Base-by-base conservation (phyloP, 2,888 invertebrate genomes). In the Thyatira batis region DNA sequence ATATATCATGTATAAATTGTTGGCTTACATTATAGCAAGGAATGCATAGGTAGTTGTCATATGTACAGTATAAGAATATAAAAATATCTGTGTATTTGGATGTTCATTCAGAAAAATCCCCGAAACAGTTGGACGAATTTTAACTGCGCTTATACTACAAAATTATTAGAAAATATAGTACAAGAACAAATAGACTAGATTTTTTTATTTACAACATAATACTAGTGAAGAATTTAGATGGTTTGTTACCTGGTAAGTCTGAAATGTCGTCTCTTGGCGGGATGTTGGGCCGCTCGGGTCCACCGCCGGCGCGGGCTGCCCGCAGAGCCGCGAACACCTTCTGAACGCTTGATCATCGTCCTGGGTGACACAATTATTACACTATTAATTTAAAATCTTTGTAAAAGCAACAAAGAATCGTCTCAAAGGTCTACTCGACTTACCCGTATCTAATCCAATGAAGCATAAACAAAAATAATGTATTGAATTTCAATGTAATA, bases 331-430 rank as follows among this genome's bases (percentile, higher is more conserved):
- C 96, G 96, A 59, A 96, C 93, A 21, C 96, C 96, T 84, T 97
- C 97, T 44, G 97, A 96, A 76, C 97, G 93, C 92, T 98, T 98
- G 71, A 96, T 96, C 96, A 98, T 96, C 75, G 96, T 94, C 82
- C 98, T 98, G 91, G 23, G 54, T 2, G 49, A 8, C 13, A 44
- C 43, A 23, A 39, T 20, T 6, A 9, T 8, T 27, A 33, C 10
- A 10, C 9, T 17, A 5, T 10, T 17, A 53, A 46, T 10, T 13
- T 11, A n/a, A 23, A n/a, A 49, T 50, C n/a, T n/a, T n/a, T n/a
- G n/a, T 25, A 48, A 39, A 33, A 3, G 20, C 25, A 20, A n/a
- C n/a, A n/a, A n/a, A n/a, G n/a, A 11, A 4, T 39, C 5, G 2
- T 20, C 30, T 20, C 33, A 21, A 20, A 50, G 20, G 23, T 25